These are phyloP conservation scores for Protodeltote pygarga DNA, from an alignment of 2,888 invertebrate genomes.

Conservation along the genomic window DNA sequence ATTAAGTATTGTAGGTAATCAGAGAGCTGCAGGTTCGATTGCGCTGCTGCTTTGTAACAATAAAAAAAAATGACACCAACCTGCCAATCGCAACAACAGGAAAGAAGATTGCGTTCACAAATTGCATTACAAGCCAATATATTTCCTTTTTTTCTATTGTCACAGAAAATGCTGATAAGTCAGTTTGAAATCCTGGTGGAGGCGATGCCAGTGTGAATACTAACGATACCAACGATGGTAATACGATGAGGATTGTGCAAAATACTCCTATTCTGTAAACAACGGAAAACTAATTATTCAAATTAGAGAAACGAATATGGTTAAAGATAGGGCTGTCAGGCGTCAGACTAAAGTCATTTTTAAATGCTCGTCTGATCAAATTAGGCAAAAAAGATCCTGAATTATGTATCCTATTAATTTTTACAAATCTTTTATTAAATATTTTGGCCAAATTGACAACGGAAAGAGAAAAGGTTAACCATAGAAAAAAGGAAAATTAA, in stretches of 20 bases:
- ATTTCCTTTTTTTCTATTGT: constrained; percentile 76
- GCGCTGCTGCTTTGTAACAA: background rate
- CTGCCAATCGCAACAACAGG: constrained; percentile 89
- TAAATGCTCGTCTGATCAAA: too few relatives aligned
- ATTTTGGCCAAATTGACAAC: background rate
- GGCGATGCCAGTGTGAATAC: constrained; percentile 87
- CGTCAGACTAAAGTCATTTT: too few relatives aligned
- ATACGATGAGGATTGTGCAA: constrained; percentile 69
- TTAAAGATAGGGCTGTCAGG: too few relatives aligned
- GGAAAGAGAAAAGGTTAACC: too few relatives aligned
- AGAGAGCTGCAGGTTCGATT: too few relatives aligned
- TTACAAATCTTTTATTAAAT: too few relatives aligned
- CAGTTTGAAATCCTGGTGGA: constrained; percentile 84
- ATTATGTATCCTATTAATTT: background rate
- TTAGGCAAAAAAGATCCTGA: background rate
- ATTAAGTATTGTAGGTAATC: too few relatives aligned
- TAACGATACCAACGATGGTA: constrained; percentile 87
- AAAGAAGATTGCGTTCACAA: constrained; percentile 83
- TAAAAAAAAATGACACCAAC: constrained; percentile 58
- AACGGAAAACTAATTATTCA: constrained; percentile 35
- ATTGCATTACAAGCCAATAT: constrained; percentile 78
- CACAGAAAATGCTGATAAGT: constrained; percentile 72
- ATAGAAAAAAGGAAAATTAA: too few relatives aligned
- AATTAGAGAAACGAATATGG: constrained; percentile 38
- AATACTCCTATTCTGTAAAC: constrained; percentile 68